Base-by-base conservation (phyloP, 1,140 invertebrate genomes). In the Aphis gossypii region DNA sequence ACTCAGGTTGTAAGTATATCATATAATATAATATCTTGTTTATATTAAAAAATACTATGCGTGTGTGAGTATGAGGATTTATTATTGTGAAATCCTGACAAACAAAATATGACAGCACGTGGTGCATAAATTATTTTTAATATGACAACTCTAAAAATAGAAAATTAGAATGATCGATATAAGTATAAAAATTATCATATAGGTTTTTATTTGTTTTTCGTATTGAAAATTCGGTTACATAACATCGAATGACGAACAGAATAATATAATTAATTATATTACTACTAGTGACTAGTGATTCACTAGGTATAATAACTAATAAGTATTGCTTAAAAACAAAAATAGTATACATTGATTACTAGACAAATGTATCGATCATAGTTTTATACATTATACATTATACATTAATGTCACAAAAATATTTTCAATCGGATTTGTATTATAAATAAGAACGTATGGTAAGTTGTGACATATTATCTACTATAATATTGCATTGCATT, bases 111-210 rank as follows among this genome's bases (percentile, higher is more conserved):
- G 14, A 20, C n/a, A 4, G 30, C 60, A 4, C 14, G n/a, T 76
- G 60, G n/a, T n/a, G n/a, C 30, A 76, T 76, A 76, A 76, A 76
- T 76, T n/a, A 76, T 76, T 68, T n/a, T 68, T 60, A n/a, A 76
- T 30, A 14, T 23, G 14, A 20, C 60, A 21, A 6, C 18, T n/a
- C n/a, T 76, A 76, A 76, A 76, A 18, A n/a, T 76, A 76, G 38
- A 18, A 76, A n/a, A 76, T n/a, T n/a, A 18, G 0, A n/a, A 76
- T 5, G 30, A 76, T 3, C 6, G 5, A n/a, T 76, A n/a, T n/a
- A 76, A 76, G n/a, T 76, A 18, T 18, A n/a, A 18, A 68, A 76
- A 51, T 51, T 14, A 51, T 3, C 48, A 9, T 68, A 11, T 30
- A 30, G 48, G 2, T 18, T 2, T 51, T 51, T 51, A 11, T 68